phyloP scores from a whole-genome alignment of 2,888 invertebrate genomes.

The Sericinus montela region DNA sequence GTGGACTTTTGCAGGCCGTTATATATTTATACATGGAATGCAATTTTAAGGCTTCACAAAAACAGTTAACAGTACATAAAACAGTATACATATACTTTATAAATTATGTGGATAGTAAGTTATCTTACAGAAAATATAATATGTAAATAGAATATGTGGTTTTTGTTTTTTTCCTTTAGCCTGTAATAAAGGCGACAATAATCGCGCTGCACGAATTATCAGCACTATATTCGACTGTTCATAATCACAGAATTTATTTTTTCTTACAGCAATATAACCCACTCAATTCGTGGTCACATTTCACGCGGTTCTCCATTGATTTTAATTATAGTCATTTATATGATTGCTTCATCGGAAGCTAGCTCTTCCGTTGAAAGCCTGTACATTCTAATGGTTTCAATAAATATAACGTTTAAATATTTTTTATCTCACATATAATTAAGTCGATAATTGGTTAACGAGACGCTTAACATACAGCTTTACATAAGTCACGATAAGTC shows the following conservation, averaged over 20 bases:
- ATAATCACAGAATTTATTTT: slow-evolving; percentile 64
- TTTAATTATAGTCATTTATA: slow-evolving; percentile 71
- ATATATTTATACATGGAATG: no score
- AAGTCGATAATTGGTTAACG: slow-evolving; percentile 34
- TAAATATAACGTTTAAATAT: slow-evolving; percentile 49
- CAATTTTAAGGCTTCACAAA: no score
- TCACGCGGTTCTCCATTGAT: slow-evolving; percentile 62
- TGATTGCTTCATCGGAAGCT: slow-evolving; percentile 65
- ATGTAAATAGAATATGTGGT: no score
- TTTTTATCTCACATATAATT: slow-evolving; percentile 13
- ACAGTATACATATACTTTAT: no score
- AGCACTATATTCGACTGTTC: slow-evolving; percentile 52
- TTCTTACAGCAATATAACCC: slow-evolving; percentile 71
- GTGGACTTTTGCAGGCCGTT: no score
- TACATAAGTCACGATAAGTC: no score
- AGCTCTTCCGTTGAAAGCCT: slow-evolving; percentile 62
- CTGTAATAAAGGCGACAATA: no score
- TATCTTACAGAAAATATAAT: no score
- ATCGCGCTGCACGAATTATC: slow-evolving; percentile 36
- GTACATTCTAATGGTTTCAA: slow-evolving; percentile 61
- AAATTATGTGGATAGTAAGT: no score
- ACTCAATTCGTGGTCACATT: slow-evolving; percentile 51
- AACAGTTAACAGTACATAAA: no score
- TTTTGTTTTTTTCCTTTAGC: no score
- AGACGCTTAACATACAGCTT: not conserved